A percentile compares a stretch with the other conserved stretches of the same genome.
Evolutionary conservation across 2,888 invertebrate species (phyloP).

Genomic region (Baccha elongata): DNA sequence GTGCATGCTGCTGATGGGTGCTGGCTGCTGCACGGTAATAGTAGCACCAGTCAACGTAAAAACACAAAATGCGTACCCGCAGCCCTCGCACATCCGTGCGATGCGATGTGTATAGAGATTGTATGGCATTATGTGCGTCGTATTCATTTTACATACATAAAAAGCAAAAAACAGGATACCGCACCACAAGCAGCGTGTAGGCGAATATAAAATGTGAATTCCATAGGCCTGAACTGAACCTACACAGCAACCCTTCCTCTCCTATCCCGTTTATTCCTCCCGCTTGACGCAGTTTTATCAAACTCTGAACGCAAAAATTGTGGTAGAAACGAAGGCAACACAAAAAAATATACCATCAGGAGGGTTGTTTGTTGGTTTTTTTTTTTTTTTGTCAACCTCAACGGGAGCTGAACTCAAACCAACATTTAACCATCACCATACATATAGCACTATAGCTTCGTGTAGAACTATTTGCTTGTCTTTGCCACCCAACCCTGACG

Average conservation of each 20-base stretch:
- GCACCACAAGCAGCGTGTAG: constrained; percentile 59
- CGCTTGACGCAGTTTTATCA: constrained; percentile 67
- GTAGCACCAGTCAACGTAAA: constrained; percentile 1
- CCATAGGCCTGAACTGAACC: constrained; percentile 25
- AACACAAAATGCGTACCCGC: constrained; percentile 66
- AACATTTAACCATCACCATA: constrained; percentile 25
- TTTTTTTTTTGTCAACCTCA: constrained; percentile 63
- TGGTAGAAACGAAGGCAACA: constrained; percentile 44
- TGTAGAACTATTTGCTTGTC: constrained; percentile 62
- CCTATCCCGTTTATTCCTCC: constrained; percentile 10
- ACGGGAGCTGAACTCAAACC: constrained; percentile 34
- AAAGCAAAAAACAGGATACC: constrained; percentile 64
- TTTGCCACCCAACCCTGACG: constrained; percentile 22
- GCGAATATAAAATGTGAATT: constrained; percentile 57
- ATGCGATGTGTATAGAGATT: constrained; percentile 37
- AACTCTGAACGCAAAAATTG: constrained; percentile 71
- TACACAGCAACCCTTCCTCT: constrained; percentile 22
- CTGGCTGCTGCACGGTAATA: constrained; percentile 20
- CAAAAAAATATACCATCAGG: constrained; percentile 58
- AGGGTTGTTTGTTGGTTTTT: constrained; percentile 41
- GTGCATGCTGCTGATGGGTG: constrained; percentile 56
- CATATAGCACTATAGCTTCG: constrained; percentile 22
- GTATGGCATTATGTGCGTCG: constrained; percentile 68
- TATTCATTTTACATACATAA: constrained; percentile 64
- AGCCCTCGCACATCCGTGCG: constrained; percentile 59